Percentiles rank a stretch among this genome's conserved stretches.
Conservation (phyloP, 1,140 invertebrate species). For the Bacillus rossius region DNA sequence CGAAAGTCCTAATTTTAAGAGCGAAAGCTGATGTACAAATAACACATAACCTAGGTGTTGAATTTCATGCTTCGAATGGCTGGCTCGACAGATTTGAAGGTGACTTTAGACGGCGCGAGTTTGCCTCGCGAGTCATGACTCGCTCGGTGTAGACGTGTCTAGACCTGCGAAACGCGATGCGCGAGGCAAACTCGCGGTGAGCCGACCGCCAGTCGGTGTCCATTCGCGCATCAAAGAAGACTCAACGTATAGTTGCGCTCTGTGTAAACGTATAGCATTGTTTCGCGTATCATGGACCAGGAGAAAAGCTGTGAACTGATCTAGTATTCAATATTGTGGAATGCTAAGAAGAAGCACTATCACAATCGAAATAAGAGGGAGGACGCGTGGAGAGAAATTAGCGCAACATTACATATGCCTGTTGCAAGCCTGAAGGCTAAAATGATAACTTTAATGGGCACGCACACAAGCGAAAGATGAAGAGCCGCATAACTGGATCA, state of each 20-base stretch:
- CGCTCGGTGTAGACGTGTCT: too few relatives aligned
- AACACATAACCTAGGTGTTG: too few relatives aligned
- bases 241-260: too few relatives aligned
- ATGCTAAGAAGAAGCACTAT: background rate
- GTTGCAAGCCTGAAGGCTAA: slow-evolving; percentile 1
- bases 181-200: too few relatives aligned
- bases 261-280: too few relatives aligned
- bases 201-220: too few relatives aligned
- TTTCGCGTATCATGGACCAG: background rate
- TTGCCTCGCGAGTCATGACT: too few relatives aligned
- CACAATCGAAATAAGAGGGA: background rate
- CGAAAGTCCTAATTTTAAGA: too few relatives aligned
- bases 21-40: too few relatives aligned
- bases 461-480: background rate
- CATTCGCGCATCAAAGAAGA: too few relatives aligned
- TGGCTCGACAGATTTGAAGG: background rate
- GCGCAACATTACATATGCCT: background rate
- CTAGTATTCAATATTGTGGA: background rate
- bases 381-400: slow-evolving; percentile 4
- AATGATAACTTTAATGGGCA: background rate
- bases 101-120: background rate
- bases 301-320: background rate
- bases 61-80: too few relatives aligned
- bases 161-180: too few relatives aligned
- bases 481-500: slow-evolving; percentile 2